phyloP scores from a whole-genome alignment of 2,113 vertebrate genomes.

The Megalops atlanticus region DNA sequence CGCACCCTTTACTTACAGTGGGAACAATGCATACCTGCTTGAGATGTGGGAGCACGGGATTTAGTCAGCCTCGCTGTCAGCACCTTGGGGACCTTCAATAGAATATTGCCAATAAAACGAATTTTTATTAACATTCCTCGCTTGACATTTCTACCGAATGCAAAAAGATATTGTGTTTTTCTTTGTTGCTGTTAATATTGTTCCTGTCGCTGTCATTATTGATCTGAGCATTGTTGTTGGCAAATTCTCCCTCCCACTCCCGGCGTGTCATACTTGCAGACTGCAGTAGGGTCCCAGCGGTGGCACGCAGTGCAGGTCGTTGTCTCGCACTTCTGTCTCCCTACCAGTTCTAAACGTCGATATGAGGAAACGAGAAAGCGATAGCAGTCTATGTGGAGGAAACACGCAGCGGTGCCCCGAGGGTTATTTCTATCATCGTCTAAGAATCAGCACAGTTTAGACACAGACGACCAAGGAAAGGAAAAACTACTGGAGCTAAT shows the following conservation, averaged over 20 bases:
- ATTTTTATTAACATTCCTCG: no score
- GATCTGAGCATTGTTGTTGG: background rate
- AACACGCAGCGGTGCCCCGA: constrained; percentile 49
- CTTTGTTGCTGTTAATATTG: background rate
- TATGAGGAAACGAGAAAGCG: constrained; percentile 40
- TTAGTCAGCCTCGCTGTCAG: no score
- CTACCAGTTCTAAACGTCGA: constrained; percentile 61
- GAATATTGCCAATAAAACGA: no score
- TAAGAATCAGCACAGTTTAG: background rate
- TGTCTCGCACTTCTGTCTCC: constrained; percentile 71
- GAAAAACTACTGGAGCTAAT: background rate
- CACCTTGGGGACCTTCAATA: no score
- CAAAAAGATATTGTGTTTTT: background rate
- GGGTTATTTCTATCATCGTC: constrained; percentile 41
- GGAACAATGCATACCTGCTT: no score
- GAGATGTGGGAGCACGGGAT: no score
- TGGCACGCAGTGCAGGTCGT: constrained; percentile 68
- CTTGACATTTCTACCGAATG: no score
- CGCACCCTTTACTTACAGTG: no score
- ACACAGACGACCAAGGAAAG: background rate
- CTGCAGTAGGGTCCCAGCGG: constrained; percentile 41
- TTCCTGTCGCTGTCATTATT: background rate
- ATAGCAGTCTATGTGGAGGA: constrained; percentile 48
- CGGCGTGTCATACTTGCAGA: constrained; percentile 23
- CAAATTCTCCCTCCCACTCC: constrained; percentile 10